These are phyloP conservation scores for Sphecodes monilicornis DNA, from an alignment of 2,888 invertebrate genomes.

Conservation along the genomic window DNA sequence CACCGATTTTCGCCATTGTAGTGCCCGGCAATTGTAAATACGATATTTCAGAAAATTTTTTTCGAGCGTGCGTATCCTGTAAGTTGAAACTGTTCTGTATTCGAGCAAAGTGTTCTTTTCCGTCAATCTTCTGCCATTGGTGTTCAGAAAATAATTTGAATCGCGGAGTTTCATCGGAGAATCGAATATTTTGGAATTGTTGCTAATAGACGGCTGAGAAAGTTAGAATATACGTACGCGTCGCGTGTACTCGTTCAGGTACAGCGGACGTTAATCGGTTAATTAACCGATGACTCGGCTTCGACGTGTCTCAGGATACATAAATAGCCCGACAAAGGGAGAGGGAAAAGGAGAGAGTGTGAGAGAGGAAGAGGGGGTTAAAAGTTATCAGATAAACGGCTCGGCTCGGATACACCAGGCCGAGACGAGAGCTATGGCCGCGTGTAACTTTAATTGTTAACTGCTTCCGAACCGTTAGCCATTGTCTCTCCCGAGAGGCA, in stretches of 20 bases:
- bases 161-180: background rate
- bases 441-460: background rate
- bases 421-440: background rate
- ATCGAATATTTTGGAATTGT: background rate
- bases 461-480: background rate
- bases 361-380: background rate
- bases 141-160: background rate
- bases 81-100: background rate
- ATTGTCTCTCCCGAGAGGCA: background rate
- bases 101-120: background rate
- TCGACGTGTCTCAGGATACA: background rate
- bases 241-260: background rate
- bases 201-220: background rate
- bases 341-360: background rate
- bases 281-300: constrained; percentile 5
- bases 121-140: too few species aligned
- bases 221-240: background rate
- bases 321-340: background rate
- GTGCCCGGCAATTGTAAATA: too few species aligned
- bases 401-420: background rate
- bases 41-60: background rate
- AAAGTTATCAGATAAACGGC: constrained; percentile 4
- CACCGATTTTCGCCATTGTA: too few species aligned
- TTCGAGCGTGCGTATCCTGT: background rate
- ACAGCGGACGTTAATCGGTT: constrained; percentile 9